Evolutionary conservation across 2,888 invertebrate species (phyloP), one percentile per base, ranked within the genome.

Genomic region (Chorisops tibialis): DNA sequence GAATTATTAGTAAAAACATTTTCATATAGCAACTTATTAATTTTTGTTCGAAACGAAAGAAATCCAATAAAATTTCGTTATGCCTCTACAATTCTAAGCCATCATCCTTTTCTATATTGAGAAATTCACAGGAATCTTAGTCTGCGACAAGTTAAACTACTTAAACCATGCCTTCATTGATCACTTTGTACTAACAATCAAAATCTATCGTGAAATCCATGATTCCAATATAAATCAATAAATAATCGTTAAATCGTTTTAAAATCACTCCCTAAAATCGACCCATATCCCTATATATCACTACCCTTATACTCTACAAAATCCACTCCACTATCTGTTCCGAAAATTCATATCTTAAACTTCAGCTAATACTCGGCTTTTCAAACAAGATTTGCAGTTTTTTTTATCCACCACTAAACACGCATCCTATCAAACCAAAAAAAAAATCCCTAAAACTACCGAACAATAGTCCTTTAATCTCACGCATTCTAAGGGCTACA

Each of bases 361-460:
- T 41, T 54, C 41, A 11, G 22, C 41, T 54, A 22, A 39, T n/a
- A 16, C 24, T 56, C 22, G 30, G n/a, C 56, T 21, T 24, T 45
- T 43, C 35, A 30, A 43, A 56, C 45, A 22, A 35, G 56, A 56
- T 56, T 56, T 56, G 56, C 43, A 43, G 43, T 45, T 45, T 56
- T 43, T 56, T 18, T 24, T n/a, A 21, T n/a, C n/a, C n/a, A n/a
- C n/a, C n/a, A n/a, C n/a, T n/a, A n/a, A n/a, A n/a, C n/a, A n/a
- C n/a, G n/a, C n/a, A n/a, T n/a, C 45, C 41, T 35, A 19, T 60
- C 52, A 43, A 37, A 48, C 22, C 19, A 30, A 43, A 43, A 50
- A 56, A n/a, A 59, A 50, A 61, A 59, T 47, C 64, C 43, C 45
- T 61, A 61, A 63, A 64, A 64, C 64, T 52, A 61, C 64, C 61